A percentile compares a stretch with the other conserved stretches of the same genome.
These are phyloP conservation scores for Todus mexicanus DNA, from an alignment of 2,797 vertebrate genomes.

Conservation along the genomic window DNA sequence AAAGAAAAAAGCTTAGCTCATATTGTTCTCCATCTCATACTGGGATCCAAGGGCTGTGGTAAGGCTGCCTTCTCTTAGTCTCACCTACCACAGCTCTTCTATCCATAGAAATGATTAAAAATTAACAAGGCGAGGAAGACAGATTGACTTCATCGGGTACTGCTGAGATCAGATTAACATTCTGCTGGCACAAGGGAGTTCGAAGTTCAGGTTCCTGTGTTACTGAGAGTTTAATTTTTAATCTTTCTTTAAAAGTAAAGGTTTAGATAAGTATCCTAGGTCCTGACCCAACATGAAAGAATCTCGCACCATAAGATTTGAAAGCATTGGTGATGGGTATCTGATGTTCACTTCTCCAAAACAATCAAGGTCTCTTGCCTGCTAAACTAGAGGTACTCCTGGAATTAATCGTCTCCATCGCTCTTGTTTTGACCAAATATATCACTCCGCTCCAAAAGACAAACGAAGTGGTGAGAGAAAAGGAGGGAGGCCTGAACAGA, in stretches of 20 bases:
- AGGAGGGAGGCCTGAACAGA: not conserved
- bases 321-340: not conserved
- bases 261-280: not conserved
- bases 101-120: conserved; percentile 21
- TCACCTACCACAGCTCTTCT: not conserved
- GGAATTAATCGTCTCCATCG: not conserved
- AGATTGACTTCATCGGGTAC: conserved; percentile 15
- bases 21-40: not conserved
- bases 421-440: not conserved
- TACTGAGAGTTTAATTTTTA: conserved; percentile 50
- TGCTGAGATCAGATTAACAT: conserved; percentile 19
- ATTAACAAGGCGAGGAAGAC: conserved; percentile 36
- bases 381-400: not conserved
- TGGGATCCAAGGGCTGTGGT: not conserved
- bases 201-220: conserved; percentile 15
- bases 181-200: not conserved
- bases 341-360: not conserved
- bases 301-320: not conserved
- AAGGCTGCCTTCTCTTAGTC: not conserved
- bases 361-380: not conserved
- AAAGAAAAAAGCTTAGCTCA: not conserved
- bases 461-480: not conserved
- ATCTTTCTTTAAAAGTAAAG: conserved; percentile 32
- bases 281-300: not conserved
- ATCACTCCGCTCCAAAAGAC: not conserved